A percentile compares a stretch with the other conserved stretches of the same genome.
These are phyloP conservation scores for Scaptomyza graminum DNA, from an alignment of 1,140 invertebrate genomes.

Conservation along the genomic window DNA sequence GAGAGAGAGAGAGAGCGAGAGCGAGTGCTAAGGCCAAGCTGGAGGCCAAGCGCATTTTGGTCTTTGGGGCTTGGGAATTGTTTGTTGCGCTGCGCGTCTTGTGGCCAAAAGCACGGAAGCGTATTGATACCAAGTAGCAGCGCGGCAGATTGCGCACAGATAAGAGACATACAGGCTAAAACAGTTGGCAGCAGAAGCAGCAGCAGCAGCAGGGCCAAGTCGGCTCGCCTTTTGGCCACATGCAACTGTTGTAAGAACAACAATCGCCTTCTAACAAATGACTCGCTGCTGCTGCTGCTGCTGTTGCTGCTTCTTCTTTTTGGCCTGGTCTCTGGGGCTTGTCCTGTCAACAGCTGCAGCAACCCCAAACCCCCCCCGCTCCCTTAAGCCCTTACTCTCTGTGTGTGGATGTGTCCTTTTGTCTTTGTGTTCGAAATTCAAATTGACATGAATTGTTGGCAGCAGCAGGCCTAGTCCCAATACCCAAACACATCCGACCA, in stretches of 20 bases:
- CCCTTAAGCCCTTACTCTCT: neutral
- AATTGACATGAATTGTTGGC: slow-evolving; percentile 80
- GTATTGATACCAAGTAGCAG: slow-evolving; percentile 48
- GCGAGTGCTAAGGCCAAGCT: slow-evolving; percentile 9
- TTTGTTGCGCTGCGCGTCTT: slow-evolving; percentile 37
- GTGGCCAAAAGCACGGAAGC: slow-evolving; percentile 59
- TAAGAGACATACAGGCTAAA: slow-evolving; percentile 38
- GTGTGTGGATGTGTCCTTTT: slow-evolving; percentile 56
- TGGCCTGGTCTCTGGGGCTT: slow-evolving; percentile 71
- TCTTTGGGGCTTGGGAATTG: slow-evolving; percentile 68
- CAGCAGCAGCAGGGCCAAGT: slow-evolving; percentile 49
- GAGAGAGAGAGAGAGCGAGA: neutral
- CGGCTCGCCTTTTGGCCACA: slow-evolving; percentile 72
- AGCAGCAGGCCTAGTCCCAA: slow-evolving; percentile 13
- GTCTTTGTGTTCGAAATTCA: slow-evolving; percentile 80
- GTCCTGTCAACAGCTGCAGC: slow-evolving; percentile 56
- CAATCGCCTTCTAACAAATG: slow-evolving; percentile 83
- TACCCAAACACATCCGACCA: neutral
- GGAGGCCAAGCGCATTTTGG: slow-evolving; percentile 14
- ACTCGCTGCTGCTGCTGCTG: slow-evolving; percentile 38
- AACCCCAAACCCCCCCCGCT: neutral
- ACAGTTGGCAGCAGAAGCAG: slow-evolving; percentile 1
- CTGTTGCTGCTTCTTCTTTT: slow-evolving; percentile 24
- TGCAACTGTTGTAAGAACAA: slow-evolving; percentile 56
- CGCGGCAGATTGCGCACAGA: slow-evolving; percentile 75